A percentile compares a stretch with the other conserved stretches of the same genome.
Evolutionary conservation across 2,797 vertebrate species (phyloP).

Genomic region (Alauda arvensis): DNA sequence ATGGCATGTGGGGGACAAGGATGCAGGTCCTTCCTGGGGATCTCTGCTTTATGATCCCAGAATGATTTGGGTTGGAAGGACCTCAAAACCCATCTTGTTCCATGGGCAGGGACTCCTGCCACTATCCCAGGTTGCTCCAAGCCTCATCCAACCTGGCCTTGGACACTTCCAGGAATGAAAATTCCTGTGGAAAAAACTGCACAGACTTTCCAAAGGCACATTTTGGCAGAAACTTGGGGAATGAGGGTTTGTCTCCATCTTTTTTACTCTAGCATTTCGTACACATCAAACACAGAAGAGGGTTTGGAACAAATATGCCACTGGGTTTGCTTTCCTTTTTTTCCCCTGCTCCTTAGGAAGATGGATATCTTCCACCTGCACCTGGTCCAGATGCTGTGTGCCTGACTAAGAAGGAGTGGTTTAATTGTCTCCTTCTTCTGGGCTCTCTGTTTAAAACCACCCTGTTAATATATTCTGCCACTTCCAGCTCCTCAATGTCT

Average conservation of each 20-base stretch:
- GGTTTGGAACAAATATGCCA: not conserved
- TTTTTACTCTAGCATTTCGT: accelerated
- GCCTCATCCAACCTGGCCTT: not conserved
- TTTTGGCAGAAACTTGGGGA: not conserved
- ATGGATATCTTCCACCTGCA: not conserved
- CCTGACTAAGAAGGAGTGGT: not conserved
- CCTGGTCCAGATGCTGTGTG: not conserved
- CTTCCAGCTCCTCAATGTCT: not conserved
- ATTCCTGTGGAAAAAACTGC: not conserved
- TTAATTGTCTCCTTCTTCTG: not conserved
- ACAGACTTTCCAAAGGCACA: not conserved
- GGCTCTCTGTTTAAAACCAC: not conserved
- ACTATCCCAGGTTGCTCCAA: not conserved
- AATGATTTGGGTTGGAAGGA: not conserved
- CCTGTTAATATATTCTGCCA: not conserved
- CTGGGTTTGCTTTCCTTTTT: not conserved
- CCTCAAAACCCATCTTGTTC: not conserved
- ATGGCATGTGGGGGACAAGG: not conserved
- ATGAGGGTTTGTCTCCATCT: not conserved
- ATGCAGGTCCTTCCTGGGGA: not conserved
- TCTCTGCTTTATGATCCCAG: not conserved
- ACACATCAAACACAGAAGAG: not conserved
- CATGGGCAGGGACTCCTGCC: not conserved
- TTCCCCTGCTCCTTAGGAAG: not conserved
- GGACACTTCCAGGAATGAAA: not conserved